phyloP scores from a whole-genome alignment of 2,888 invertebrate genomes.

The Seira ritae region DNA sequence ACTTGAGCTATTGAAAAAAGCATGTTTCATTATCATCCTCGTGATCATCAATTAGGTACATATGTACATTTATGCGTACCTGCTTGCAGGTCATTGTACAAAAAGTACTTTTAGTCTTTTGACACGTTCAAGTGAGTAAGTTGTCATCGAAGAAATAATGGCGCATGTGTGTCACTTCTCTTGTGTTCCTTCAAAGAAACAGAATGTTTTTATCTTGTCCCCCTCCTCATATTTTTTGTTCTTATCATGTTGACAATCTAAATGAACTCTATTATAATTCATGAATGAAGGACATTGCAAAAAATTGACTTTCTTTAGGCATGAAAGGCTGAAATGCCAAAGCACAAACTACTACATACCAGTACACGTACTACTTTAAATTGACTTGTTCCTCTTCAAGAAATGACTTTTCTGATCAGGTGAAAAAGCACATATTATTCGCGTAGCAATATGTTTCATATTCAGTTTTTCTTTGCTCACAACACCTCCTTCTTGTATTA shows the following conservation, averaged over 20 bases:
- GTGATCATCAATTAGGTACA: too few relatives aligned
- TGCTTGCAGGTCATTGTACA: too few relatives aligned
- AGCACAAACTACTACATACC: conserved; percentile 17
- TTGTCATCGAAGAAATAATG: conserved; percentile 50
- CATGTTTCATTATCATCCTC: too few relatives aligned
- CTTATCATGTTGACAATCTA: conserved; percentile 48
- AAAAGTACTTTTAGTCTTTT: conserved; percentile 34
- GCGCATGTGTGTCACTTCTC: conserved; percentile 46
- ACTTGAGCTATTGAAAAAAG: too few relatives aligned
- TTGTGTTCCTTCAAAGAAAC: too few relatives aligned
- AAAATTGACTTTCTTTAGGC: conserved; percentile 5
- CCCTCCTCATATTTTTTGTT: too few relatives aligned
- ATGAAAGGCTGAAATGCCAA: conserved; percentile 14
- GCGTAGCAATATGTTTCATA: conserved; percentile 44
- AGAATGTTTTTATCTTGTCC: conserved; percentile 31
- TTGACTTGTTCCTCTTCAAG: conserved; percentile 40
- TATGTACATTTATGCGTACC: too few relatives aligned
- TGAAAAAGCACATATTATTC: conserved; percentile 52
- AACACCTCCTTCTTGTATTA: conserved; percentile 37
- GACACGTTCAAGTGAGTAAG: conserved; percentile 38
- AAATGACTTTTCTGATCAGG: conserved; percentile 50
- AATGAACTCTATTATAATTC: conserved; percentile 49
- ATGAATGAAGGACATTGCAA: conserved; percentile 36
- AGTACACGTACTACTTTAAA: conserved; percentile 35
- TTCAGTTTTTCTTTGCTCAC: too few relatives aligned